These are phyloP conservation scores for Monochamus saltuarius DNA, from an alignment of 1,140 invertebrate genomes.

Conservation along the genomic window DNA sequence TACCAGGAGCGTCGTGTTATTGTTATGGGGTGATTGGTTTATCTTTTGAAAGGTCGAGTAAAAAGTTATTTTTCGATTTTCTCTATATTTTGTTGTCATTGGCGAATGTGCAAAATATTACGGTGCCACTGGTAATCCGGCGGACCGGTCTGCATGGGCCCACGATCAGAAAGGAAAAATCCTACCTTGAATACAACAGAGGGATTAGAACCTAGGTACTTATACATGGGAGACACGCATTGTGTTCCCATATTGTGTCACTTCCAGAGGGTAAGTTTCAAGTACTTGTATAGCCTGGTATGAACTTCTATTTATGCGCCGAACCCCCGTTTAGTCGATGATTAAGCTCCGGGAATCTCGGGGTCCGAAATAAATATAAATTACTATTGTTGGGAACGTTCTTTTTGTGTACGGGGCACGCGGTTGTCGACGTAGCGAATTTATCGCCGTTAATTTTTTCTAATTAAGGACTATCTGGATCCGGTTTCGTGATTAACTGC, in stretches of 20 bases:
- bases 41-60: too few species aligned
- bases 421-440: too few species aligned
- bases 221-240: conserved; percentile 27
- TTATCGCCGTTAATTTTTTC: too few species aligned
- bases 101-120: not conserved
- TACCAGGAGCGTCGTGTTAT: too few species aligned
- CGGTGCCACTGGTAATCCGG: not conserved
- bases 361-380: conserved; percentile 23
- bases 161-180: conserved; percentile 23
- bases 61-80: too few species aligned
- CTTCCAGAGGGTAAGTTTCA: conserved; percentile 34
- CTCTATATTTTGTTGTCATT: not conserved
- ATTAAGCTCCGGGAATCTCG: conserved; percentile 18
- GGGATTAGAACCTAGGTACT: conserved; percentile 40
- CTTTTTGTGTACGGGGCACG: too few species aligned
- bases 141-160: not conserved
- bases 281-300: conserved; percentile 33
- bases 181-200: conserved; percentile 35
- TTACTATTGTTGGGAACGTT: conserved; percentile 2
- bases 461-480: too few species aligned
- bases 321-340: conserved; percentile 22
- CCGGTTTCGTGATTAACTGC: too few species aligned
- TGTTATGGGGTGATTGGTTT: too few species aligned
- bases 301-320: conserved; percentile 22
- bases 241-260: conserved; percentile 31